Conservation (phyloP, 1,140 invertebrate genomes). For the Ceratina japonica region DNA sequence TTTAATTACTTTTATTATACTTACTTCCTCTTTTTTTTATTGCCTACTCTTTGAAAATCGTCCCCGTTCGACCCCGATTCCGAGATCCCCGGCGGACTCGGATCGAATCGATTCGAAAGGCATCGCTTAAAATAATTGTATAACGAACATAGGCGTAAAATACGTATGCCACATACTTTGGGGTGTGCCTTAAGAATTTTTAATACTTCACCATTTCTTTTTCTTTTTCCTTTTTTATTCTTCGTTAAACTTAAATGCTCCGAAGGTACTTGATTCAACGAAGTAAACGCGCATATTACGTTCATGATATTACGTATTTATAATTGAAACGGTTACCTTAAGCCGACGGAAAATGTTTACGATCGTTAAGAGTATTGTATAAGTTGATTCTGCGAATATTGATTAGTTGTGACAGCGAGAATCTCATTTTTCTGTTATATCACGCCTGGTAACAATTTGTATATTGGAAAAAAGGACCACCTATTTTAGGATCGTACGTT, state of each 20-base stretch:
- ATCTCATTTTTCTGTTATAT: constrained; percentile 35
- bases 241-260: background rate
- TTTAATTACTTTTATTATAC: background rate
- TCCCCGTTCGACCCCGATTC: too few relatives aligned
- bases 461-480: background rate
- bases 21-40: background rate
- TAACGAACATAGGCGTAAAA: too few relatives aligned
- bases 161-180: too few relatives aligned
- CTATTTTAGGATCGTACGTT: background rate
- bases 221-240: background rate
- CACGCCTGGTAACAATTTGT: background rate
- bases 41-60: too few relatives aligned
- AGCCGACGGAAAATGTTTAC: too few relatives aligned
- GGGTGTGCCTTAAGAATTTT: background rate
- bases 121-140: too few relatives aligned
- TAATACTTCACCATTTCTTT: background rate
- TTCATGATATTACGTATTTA: background rate
- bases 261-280: background rate
- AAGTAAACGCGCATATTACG: background rate
- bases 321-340: background rate
- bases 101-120: too few relatives aligned
- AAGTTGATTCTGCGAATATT: background rate
- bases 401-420: background rate
- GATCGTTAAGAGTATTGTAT: too few relatives aligned
- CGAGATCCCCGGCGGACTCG: too few relatives aligned